Evolutionary conservation across 2,888 invertebrate genomes (phyloP).

Genomic region (Podabrus alpinus): DNA sequence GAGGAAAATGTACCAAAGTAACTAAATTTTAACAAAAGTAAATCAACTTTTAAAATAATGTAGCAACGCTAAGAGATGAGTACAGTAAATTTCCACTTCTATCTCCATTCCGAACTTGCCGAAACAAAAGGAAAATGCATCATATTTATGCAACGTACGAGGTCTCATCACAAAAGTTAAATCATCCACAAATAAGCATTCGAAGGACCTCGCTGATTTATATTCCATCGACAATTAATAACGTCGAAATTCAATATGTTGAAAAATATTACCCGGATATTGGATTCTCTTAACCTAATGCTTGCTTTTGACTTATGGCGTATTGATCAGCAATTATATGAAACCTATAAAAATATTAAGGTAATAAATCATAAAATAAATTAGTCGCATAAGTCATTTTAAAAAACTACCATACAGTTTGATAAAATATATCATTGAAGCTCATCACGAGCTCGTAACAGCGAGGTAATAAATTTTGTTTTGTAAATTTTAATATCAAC

Average conservation of each 20-base stretch:
- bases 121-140: neutral
- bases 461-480: conserved; percentile 33
- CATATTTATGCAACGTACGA: neutral
- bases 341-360: conserved; percentile 41
- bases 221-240: conserved; percentile 30
- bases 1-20: neutral
- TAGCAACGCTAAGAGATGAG: neutral
- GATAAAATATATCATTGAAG: conserved; percentile 38
- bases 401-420: conserved; percentile 31
- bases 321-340: conserved; percentile 43
- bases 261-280: conserved; percentile 31
- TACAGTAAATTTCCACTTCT: neutral
- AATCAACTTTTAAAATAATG: neutral
- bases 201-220: neutral
- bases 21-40: neutral
- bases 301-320: conserved; percentile 36
- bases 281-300: conserved; percentile 35
- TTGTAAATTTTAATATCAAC: conserved; percentile 27
- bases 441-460: conserved; percentile 31
- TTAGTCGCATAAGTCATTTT: conserved; percentile 27
- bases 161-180: neutral
- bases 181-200: no score
- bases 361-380: conserved; percentile 36
- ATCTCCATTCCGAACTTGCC: neutral
- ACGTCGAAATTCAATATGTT: conserved; percentile 33